Evolutionary conservation across 2,888 invertebrate genomes (phyloP), one percentile per base, ranked within the genome.

Genomic region (Dryadula phaetusa): DNA sequence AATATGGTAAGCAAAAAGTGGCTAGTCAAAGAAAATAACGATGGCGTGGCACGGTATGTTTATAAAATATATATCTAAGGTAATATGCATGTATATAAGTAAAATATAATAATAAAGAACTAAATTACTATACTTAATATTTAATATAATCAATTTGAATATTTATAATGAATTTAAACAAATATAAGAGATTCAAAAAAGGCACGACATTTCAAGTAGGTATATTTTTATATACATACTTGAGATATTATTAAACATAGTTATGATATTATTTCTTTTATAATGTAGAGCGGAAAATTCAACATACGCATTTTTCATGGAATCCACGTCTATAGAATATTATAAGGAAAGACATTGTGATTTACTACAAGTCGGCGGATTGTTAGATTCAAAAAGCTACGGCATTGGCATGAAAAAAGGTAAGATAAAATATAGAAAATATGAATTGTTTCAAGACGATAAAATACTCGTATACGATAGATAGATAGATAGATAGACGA

Each of bases 251-350:
- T n/a, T n/a, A n/a, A n/a, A n/a, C n/a, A n/a, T n/a, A n/a, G n/a
- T n/a, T n/a, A n/a, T n/a, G 14, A 28, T n/a, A n/a, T 25, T 3
- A 28, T 8, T 32, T 52, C 2, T 18, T 16, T 52, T 16, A 16
- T 3, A 25, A 49, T 82, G 52, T 42, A 94, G 93, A 62, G 93
- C 93, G 6, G 85, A 93, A 69, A 84, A 82, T 49, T 86, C 83
- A 16, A 86, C 93, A 72, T 98, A 97, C 82, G 98, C 98, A 1
- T 98, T 96, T 84, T 94, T 99, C 64, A 97, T 97, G 96, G 98
- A 98, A 89, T 97, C 97, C 0, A 95, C 97, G 0, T 95, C 96
- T 0, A 96, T 98, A 71, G 98, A 98, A 83, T 98, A 97, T 84
- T 94, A 94, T 53, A 94, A 94, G 62, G 95, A 97, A 82, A 91